These are phyloP conservation scores for Trachymyrmex cornetzi DNA, from an alignment of 1,140 invertebrate species.

Conservation along the genomic window DNA sequence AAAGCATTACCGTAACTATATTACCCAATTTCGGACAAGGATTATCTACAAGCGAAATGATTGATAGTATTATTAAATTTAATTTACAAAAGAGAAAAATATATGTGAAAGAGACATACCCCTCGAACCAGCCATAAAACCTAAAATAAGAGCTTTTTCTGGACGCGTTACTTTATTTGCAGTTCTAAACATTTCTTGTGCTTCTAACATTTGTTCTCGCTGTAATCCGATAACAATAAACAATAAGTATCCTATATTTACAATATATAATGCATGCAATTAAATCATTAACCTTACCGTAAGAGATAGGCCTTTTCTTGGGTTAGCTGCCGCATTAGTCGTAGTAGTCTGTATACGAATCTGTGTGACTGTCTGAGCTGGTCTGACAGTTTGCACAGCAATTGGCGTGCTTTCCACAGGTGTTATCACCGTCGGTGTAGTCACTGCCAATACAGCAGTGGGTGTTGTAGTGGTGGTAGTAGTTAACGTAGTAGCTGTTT, in stretches of 20 bases:
- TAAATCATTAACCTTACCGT: constrained; percentile 88
- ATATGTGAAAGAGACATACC: constrained; percentile 86
- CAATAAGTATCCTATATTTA: constrained; percentile 17
- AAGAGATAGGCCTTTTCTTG: constrained; percentile 91
- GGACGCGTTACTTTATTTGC: constrained; percentile 98
- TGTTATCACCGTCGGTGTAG: constrained; percentile 79
- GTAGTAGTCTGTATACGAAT: constrained; percentile 87
- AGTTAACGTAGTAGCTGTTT: constrained; percentile 77
- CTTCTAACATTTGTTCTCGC: constrained; percentile 98
- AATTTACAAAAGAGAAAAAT: constrained; percentile 25
- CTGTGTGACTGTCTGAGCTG: constrained; percentile 87
- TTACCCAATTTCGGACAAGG: constrained; percentile 97
- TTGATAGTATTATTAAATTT: constrained; percentile 11
- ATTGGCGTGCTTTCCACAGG: constrained; percentile 81
- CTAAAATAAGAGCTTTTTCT: constrained; percentile 98
- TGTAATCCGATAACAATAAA: constrained; percentile 83
- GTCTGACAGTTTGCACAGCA: constrained; percentile 84
- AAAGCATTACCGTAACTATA: constrained; percentile 96
- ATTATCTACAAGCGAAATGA: constrained; percentile 91
- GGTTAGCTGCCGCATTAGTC: constrained; percentile 87
- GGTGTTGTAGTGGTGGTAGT: constrained; percentile 75
- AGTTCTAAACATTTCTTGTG: constrained; percentile 98
- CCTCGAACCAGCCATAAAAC: constrained; percentile 98
- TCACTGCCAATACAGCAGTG: constrained; percentile 78
- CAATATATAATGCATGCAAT: constrained; percentile 20